Evolutionary conservation across 2,888 invertebrate genomes (phyloP), one percentile per base, ranked within the genome.

Genomic region (Rhingia rostrata): DNA sequence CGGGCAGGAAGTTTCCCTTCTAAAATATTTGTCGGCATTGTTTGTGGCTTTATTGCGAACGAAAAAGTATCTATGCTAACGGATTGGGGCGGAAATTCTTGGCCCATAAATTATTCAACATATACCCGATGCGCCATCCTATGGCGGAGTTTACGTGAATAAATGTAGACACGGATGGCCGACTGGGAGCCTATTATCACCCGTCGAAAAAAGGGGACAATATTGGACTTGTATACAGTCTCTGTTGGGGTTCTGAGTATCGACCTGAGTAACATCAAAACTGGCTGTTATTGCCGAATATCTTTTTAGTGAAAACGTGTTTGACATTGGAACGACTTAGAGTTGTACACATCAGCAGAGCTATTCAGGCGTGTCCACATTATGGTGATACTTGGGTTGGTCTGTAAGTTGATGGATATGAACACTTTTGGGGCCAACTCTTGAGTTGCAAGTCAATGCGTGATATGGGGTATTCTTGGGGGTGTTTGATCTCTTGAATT

Each of bases 61-160:
- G 14, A 35, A 45, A 14, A 9, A 37, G 43, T 35, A 45, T 30
- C 53, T 22, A 10, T 56, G 64, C 4, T 1, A 41, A 9, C 9
- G 6, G 35, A 14, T 12, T 37, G 14, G 14, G 14, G 12, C 4
- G 4, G 30, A 32, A 4, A 6, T 14, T 39, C 37, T 10, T 9
- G 10, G 30, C 49, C 37, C 6, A 58, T 72, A 61, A 61, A 72
- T 72, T 53, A 72, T 61, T 70, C 49, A 70, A 9, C 14, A 33
- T 14, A 6, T 10, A 39, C 10, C 43, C 53, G 22, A 22, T 22
- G 22, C 1, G 2, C 22, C 22, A 22, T 22, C 22, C 22, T 22
- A 22, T 22, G 22, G 2, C 22, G 22, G 22, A 22, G 2, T 22
- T 22, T 22, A 22, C 22, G 22, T 22, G 22, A 22, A 22, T 2